A percentile compares a stretch with the other conserved stretches of the same genome.
Conservation (phyloP, 2,113 vertebrate species). For the Alexandromys fortis region DNA sequence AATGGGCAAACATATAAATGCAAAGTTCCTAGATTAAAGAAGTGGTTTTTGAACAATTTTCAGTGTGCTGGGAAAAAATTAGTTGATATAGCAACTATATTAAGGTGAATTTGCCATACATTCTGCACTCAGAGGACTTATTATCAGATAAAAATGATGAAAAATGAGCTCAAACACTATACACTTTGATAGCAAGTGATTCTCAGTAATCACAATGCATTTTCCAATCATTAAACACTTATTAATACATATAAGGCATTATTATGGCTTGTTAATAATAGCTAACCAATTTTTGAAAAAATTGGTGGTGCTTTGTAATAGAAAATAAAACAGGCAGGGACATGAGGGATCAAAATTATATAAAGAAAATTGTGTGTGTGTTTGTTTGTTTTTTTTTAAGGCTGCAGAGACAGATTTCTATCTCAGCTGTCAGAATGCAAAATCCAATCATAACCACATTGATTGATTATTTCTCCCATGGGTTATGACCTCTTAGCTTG, state of each 20-base stretch:
- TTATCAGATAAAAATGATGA: not conserved
- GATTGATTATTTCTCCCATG: not conserved
- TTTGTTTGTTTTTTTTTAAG: too few relatives aligned
- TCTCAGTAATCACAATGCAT: not conserved
- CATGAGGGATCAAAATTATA: not conserved
- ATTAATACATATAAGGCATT: not conserved
- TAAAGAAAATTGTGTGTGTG: not conserved
- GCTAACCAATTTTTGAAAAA: not conserved
- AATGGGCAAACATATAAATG: not conserved
- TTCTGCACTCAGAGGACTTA: not conserved
- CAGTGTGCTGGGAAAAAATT: not conserved
- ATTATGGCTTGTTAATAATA: not conserved
- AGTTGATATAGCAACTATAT: not conserved
- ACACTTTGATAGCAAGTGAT: not conserved
- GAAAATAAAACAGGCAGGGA: not conserved
- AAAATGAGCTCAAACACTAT: not conserved
- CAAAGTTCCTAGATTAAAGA: not conserved
- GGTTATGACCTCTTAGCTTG: not conserved
- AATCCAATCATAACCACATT: not conserved
- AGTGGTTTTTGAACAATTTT: not conserved
- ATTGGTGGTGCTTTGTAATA: not conserved
- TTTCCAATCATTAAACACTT: not conserved
- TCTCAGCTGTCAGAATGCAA: not conserved
- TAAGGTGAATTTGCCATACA: not conserved
- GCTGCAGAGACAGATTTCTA: not conserved